These are phyloP conservation scores for Istiophorus platypterus DNA, from an alignment of 2,113 vertebrate species.

Conservation along the genomic window DNA sequence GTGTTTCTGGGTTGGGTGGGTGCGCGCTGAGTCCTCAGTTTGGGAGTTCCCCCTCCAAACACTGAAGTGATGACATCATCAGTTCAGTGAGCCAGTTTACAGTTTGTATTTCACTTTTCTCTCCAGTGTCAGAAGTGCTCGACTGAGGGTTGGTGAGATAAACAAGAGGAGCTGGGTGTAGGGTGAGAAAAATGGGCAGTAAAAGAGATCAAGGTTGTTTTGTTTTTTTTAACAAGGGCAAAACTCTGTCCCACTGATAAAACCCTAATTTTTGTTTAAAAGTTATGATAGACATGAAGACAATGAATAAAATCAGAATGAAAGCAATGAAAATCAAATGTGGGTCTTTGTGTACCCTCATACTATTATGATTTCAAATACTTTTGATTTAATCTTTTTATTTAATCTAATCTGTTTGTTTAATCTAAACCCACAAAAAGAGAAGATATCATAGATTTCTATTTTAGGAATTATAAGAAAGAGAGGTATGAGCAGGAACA, in stretches of 20 bases:
- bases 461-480: background rate
- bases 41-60: constrained; percentile 82
- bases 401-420: background rate
- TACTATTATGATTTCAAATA: background rate
- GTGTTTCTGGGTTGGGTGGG: constrained; percentile 63
- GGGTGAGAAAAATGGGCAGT: constrained; percentile 40
- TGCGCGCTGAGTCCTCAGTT: constrained; percentile 61
- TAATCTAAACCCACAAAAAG: too few relatives aligned
- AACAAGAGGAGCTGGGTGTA: constrained; percentile 59
- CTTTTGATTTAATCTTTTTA: background rate
- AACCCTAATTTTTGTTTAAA: constrained; percentile 11
- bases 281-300: background rate
- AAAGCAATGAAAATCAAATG: background rate
- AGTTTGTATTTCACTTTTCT: constrained; percentile 69
- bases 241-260: constrained; percentile 50
- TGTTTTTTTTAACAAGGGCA: constrained; percentile 16
- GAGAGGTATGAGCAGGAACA: background rate
- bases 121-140: constrained; percentile 59
- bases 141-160: constrained; percentile 50
- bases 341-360: background rate
- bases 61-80: constrained; percentile 80
- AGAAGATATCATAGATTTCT: background rate
- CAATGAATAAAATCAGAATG: constrained; percentile 4
- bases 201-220: constrained; percentile 30
- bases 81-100: constrained; percentile 66